A percentile compares a stretch with the other conserved stretches of the same genome.
Conservation (phyloP, 2,113 vertebrate species). For the Hystrix cristata region DNA sequence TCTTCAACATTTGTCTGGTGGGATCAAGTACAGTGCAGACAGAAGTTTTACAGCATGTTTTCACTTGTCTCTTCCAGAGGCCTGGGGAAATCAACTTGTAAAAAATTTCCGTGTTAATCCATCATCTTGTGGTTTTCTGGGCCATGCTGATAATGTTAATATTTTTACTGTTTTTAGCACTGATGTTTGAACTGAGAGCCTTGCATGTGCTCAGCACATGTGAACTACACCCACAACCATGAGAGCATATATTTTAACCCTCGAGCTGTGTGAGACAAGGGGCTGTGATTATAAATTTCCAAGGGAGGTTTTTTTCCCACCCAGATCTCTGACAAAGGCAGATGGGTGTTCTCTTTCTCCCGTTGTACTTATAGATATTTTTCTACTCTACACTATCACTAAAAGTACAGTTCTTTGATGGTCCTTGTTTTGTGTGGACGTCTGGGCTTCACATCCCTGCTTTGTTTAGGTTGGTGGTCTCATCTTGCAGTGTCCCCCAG, state of each 20-base stretch:
- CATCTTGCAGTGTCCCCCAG: not conserved
- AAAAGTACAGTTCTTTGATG: not conserved
- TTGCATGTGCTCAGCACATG: not conserved
- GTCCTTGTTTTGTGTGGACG: not conserved
- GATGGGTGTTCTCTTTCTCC: not conserved
- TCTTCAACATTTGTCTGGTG: not conserved
- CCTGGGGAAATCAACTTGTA: not conserved
- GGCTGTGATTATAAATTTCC: not conserved
- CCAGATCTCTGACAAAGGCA: not conserved
- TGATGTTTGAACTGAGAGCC: not conserved
- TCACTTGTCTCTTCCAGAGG: not conserved
- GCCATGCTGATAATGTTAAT: not conserved
- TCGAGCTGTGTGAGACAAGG: not conserved
- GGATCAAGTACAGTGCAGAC: not conserved
- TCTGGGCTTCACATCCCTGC: not conserved
- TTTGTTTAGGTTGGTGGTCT: conserved; percentile 6
- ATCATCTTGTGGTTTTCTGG: not conserved
- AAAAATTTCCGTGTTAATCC: not conserved
- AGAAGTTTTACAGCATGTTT: not conserved
- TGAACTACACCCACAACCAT: not conserved
- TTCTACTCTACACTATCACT: not conserved
- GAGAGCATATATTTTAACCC: not conserved
- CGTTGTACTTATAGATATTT: not conserved
- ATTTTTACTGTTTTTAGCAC: not conserved
- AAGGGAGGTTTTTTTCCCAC: not conserved